Evolutionary conservation across 2,797 vertebrate species (phyloP), one percentile per base, ranked within the genome.

Genomic region (Ciconia nigra): DNA sequence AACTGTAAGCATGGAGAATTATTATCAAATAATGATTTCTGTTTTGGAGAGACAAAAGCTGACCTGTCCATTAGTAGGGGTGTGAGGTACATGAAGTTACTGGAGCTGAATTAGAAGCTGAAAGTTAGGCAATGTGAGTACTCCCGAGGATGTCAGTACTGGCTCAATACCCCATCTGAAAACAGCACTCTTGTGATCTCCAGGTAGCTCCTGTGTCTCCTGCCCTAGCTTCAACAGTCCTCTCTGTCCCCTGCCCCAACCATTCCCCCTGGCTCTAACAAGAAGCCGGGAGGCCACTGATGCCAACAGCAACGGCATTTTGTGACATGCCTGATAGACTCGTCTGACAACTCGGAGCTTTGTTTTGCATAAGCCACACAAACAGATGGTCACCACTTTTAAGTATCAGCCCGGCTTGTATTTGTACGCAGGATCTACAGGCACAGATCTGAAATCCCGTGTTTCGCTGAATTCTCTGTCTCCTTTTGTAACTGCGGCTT

Each of bases 321-420:
- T 51, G 89, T 90, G 81, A 84, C 91, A 63, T 0, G 74, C 58
- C 89, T 87, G 89, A 70, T 44, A 94, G 96, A 63, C 74, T 42
- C 19, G 83, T 93, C 90, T 93, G 96, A 85, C 96, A 92, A 73
- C 90, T 63, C 3, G 7, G 62, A 80, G 81, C 62, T 92, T 57
- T 91, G 89, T 74, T 96, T 91, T 73, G 76, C 87, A 22, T 37
- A 52, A 85, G 44, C 58, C 89, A 91, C 47, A 28, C 71, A 70
- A 96, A 77, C 95, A 96, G 95, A 96, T 92, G 96, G 91, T 57
- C 84, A 83, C 87, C 95, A 83, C 83, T 95, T 73, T 7, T 1
- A 47, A 80, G 31, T 14, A 73, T 42, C 81, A 90, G 89, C 80
- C 93, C 66, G 86, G 73, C 78, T 92, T 37, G 8, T 84, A 35